These are phyloP conservation scores for Syngnathoides biaculeatus DNA, from an alignment of 2,113 vertebrate genomes.

Conservation along the genomic window DNA sequence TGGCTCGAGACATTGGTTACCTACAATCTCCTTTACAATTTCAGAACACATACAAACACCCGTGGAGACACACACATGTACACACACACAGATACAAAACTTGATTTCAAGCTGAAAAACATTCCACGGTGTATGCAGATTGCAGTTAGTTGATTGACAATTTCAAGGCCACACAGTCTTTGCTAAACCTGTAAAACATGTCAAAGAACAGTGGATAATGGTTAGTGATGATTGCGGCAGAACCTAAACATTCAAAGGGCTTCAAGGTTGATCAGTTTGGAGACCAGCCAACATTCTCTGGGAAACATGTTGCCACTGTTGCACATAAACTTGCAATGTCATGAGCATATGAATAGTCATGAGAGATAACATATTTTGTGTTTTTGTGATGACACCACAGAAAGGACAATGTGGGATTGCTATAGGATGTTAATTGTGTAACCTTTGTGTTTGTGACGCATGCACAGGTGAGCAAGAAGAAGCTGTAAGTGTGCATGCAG, in stretches of 20 bases:
- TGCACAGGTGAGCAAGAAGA: too few species aligned
- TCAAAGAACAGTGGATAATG: conserved; percentile 4
- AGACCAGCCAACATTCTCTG: neutral
- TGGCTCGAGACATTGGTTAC: conserved; percentile 24
- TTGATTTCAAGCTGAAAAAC: conserved; percentile 35
- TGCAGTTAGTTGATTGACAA: conserved; percentile 30
- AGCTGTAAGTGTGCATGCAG: too few species aligned
- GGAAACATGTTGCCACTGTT: neutral
- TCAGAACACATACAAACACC: neutral
- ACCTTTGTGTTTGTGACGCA: neutral
- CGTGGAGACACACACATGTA: too few species aligned
- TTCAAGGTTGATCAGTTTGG: neutral
- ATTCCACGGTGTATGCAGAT: conserved; percentile 13
- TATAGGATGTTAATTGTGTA: neutral
- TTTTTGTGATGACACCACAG: neutral
- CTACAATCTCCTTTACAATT: conserved; percentile 28
- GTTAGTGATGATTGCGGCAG: neutral
- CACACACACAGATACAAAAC: neutral
- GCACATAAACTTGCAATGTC: neutral
- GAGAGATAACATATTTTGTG: neutral
- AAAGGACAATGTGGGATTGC: neutral
- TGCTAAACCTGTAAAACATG: conserved; percentile 12
- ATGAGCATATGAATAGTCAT: neutral
- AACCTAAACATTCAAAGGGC: neutral
- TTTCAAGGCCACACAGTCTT: conserved; percentile 13